Base-by-base conservation (phyloP, 64 coral and sea anemone species). In the Dendrophyllia cribrosa region DNA sequence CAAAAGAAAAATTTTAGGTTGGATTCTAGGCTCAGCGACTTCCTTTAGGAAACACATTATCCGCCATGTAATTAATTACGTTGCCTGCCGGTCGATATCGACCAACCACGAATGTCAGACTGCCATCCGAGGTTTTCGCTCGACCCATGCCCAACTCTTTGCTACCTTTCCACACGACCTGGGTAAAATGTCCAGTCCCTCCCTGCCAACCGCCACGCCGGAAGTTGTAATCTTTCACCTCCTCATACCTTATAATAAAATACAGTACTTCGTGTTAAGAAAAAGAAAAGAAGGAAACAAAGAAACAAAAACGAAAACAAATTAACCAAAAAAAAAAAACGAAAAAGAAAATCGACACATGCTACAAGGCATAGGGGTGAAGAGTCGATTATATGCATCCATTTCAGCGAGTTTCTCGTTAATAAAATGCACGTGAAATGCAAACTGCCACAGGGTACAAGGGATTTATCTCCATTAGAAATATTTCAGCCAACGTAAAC, bases 61-160 rank as follows among this genome's bases (percentile, higher is more conserved):
- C 88, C 22, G 74, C 61, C 73, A 98, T 90, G 43, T 92, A 71
- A 72, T 92, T 89, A 15, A 98, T 89, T 8, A 98, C 74, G 58
- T 98, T 98, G 23, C 96, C 96, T 6, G 96, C 96, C 6, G 96
- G 96, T 6, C 89, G 76, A n/a, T 98, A 98, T 21, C 96, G 93
- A 15, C 82, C 96, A 17, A 98, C 96, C 16, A 98, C 96, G 67
- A 87, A 98, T 4, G 96, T 98, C 5, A 77, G 82, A 44, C 89
- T 84, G 0, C 96, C 96, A 63, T 97, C 95, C 24, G 23, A 24
- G 14, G 95, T 97, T 24, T 89, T 94, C 4, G 95, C 95, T 88
- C 95, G 87, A 14, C 91, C 95, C 95, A 97, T 97, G 62, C 95
- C 95, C 59, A 97, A 52, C 88, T 97, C 95, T 55, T 91, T 88